Evolutionary conservation across 2,888 invertebrate genomes (phyloP), one percentile per base, ranked within the genome.

Genomic region (Dione juno): DNA sequence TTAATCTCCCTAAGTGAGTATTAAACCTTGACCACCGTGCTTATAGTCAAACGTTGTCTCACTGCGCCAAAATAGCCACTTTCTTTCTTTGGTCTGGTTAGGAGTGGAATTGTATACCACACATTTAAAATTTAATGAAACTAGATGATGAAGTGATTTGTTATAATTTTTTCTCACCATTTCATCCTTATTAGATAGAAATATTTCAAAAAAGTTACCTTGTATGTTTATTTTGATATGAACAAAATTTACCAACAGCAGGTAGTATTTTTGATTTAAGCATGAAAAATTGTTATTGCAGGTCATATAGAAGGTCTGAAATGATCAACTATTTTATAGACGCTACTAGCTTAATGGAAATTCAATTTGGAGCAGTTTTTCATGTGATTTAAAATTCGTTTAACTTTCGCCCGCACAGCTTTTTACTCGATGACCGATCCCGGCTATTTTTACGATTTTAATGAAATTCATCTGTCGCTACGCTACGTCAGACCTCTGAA

Each of bases 381-480:
- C 52, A 68, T 61, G 53, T 68, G 68, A 68, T 68, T 68, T 68
- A 63, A 68, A 63, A 63, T 68, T 68, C 68, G 21, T 68, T 68
- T 67, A 52, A 52, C 52, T 59, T 59, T 59, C 41, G 67, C 59
- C n/a, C 35, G 54, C 54, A 54, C 35, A 35, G 54, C 35, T 54
- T 54, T 54, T 54, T 54, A 54, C 35, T 9, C 16, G 64, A 69
- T 64, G 69, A 72, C 70, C 66, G 66, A 75, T 69, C 68, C 64
- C 63, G 61, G 66, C 66, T 66, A 70, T 67, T 71, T 67, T 69
- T 68, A 53, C 67, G 69, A 69, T 72, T 76, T 75, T 75, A 75
- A 76, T 76, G 76, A 76, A 76, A 76, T 75, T 75, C 74, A 73
- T 70, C 73, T 72, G 74, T 74, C 70, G 70, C 41, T 57, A 43